These are phyloP conservation scores for Spicauda simplicius DNA, from an alignment of 2,888 invertebrate species.

Conservation along the genomic window DNA sequence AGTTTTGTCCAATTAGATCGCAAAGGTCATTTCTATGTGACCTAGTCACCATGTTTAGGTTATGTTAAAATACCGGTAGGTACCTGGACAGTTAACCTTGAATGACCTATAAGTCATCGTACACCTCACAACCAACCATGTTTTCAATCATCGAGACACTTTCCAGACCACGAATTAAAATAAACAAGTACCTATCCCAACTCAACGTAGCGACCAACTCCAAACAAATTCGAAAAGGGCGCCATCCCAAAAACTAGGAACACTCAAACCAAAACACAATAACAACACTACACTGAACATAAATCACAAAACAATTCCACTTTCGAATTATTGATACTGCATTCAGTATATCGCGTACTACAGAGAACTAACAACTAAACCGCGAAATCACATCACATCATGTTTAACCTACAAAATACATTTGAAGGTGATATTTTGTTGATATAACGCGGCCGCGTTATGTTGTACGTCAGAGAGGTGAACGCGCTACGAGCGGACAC, in stretches of 20 bases:
- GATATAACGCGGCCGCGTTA: conserved; percentile 68
- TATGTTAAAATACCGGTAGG: conserved; percentile 73
- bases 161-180: background rate
- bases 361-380: conserved; percentile 60
- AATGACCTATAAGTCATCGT: conserved; percentile 70
- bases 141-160: background rate
- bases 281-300: conserved; percentile 21
- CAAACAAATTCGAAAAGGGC: conserved; percentile 34
- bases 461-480: conserved; percentile 47
- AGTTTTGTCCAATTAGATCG: conserved; percentile 38
- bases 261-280: conserved; percentile 23
- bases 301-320: conserved; percentile 49
- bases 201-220: conserved; percentile 1
- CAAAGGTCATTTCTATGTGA: conserved; percentile 78
- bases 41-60: conserved; percentile 65
- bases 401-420: conserved; percentile 84
- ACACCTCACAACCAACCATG: conserved; percentile 34
- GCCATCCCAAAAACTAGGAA: conserved; percentile 30
- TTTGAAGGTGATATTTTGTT: conserved; percentile 85
- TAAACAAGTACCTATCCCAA: conserved; percentile 18
- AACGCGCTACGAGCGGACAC: conserved; percentile 44
- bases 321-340: conserved; percentile 49
- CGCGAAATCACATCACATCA: conserved; percentile 76
- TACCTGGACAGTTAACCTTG: conserved; percentile 74
- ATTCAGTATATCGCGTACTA: conserved; percentile 59